Percentiles rank a stretch among this genome's conserved stretches.
Evolutionary conservation across 2,797 vertebrate species (phyloP).

Genomic region (Hipposideros larvatus): DNA sequence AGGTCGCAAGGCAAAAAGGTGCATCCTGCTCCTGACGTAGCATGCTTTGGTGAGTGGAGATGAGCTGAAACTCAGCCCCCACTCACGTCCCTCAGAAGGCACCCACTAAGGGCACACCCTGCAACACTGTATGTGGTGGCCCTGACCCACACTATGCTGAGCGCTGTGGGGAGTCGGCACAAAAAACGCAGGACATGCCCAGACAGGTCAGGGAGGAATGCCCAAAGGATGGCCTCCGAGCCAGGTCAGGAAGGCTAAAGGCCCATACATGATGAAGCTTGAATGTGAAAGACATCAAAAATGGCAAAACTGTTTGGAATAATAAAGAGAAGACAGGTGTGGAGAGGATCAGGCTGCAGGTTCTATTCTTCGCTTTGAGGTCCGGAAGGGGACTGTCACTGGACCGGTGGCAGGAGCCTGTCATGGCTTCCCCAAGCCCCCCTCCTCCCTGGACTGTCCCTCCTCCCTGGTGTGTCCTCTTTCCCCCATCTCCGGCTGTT

Average conservation of each 20-base stretch:
- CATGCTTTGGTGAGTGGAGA: neutral
- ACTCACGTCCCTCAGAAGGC: rapidly evolving
- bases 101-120: neutral
- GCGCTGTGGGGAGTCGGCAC: neutral
- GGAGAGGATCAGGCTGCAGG: neutral
- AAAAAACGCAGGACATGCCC: neutral
- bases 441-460: neutral
- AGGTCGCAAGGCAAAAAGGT: neutral
- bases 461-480: neutral
- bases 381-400: neutral
- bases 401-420: neutral
- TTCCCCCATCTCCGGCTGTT: neutral
- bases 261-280: rapidly evolving
- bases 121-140: neutral
- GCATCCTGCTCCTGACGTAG: neutral
- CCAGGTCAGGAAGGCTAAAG: neutral
- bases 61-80: too few relatives aligned
- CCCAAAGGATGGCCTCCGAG: neutral
- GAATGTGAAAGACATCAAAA: neutral
- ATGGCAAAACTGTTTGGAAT: neutral
- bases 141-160: neutral
- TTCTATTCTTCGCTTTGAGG: neutral
- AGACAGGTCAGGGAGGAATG: neutral
- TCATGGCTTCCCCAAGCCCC: neutral
- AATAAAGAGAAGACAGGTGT: neutral